Evolutionary conservation across 2,888 invertebrate genomes (phyloP).

Genomic region (Stenodera caucasica): DNA sequence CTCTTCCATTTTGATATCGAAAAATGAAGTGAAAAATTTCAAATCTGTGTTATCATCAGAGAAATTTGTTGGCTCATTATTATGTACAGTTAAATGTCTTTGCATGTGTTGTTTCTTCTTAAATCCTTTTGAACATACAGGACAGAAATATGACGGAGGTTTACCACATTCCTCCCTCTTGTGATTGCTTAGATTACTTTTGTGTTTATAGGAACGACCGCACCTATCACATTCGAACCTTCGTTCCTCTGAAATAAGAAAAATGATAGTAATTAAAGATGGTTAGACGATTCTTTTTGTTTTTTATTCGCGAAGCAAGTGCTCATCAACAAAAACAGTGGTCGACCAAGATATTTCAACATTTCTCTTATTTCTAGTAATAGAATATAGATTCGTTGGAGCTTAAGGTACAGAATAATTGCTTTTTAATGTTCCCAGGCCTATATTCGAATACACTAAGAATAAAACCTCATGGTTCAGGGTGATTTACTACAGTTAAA

Average conservation of each 20-base stretch:
- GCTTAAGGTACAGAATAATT: no score
- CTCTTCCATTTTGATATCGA: constrained; percentile 15
- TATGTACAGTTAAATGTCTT: constrained; percentile 42
- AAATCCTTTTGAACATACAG: constrained; percentile 52
- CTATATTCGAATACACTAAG: no score
- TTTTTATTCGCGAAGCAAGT: no score
- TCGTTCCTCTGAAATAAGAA: background rate
- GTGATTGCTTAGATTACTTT: constrained; percentile 56
- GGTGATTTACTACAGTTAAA: no score
- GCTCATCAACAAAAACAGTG: no score
- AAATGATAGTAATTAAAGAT: background rate
- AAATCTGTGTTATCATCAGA: background rate
- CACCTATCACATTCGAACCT: constrained; percentile 43
- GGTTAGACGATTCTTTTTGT: background rate
- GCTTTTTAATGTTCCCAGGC: no score
- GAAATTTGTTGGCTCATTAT: constrained; percentile 14
- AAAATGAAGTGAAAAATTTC: background rate
- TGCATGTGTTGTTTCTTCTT: constrained; percentile 50
- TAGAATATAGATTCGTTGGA: no score
- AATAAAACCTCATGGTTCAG: no score
- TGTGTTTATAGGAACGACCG: constrained; percentile 51
- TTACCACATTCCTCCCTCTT: constrained; percentile 59
- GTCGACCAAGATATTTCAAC: no score
- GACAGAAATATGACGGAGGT: constrained; percentile 57
- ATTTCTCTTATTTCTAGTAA: no score